Evolutionary conservation across 1,140 invertebrate genomes (phyloP), one percentile per base, ranked within the genome.

Genomic region (Drosophila ambigua): DNA sequence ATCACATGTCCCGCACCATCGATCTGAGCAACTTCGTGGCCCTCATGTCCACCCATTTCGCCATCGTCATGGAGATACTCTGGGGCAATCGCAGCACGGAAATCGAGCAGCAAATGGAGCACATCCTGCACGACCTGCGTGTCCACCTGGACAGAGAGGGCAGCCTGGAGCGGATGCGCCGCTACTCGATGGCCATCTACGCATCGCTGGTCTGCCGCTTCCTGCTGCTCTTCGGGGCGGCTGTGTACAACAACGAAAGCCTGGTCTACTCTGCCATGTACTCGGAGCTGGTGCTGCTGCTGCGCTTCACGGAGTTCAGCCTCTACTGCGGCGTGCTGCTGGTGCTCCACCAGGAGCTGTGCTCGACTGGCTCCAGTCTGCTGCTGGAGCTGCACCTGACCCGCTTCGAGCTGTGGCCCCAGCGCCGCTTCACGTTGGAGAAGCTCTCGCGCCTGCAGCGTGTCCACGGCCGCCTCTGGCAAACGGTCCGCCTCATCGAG

Each of bases 281-380:
- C 43, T 88, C 83, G 15, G 75, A 87, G 23, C 0, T 79, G 0
- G 51, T 87, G 6, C 15, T 82, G 5, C 9, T 87, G 9, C 20
- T 55, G 6, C 66, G 66, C 1, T 65, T 73, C 5, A 54, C 45
- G 2, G 78, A 87, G 16, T 82, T 88, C 6, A 55, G 45, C 5
- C 43, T 79, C 13, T 78, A 82, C 13, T 24, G 51, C 1, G 28
- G 20, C 0, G 35, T 82, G 13, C 53, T 79, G 9, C 24, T 76
- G 35, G 62, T 13, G 11, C 66, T 82, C 1, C 78, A 87, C n/a
- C 23, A 61, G 24, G 82, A 87, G 11, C 41, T 87, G 1, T 2
- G n/a, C 8, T 9, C 64, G 0, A 61, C 51, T 6, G 76, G 66
- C 2, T 8, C n/a, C 0, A 45, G 24, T n/a, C 51, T 87, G 0